phyloP scores from a whole-genome alignment of 2,888 invertebrate species.

The Calliopum simillimum region DNA sequence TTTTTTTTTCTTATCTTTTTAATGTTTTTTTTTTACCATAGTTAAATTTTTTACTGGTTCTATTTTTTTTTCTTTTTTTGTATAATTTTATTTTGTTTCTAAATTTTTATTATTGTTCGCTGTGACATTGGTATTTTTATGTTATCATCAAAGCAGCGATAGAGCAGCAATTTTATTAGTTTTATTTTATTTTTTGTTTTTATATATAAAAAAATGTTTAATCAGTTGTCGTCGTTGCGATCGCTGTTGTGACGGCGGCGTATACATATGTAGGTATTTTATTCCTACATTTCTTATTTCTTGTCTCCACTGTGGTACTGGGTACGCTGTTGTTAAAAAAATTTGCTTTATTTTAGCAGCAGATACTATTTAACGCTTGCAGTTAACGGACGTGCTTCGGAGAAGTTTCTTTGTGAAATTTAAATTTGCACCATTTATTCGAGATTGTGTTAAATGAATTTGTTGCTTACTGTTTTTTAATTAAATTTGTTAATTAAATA shows the following conservation, averaged over 20 bases:
- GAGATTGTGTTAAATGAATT: too few species aligned
- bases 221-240: constrained; percentile 9
- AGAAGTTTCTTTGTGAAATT: not conserved
- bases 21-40: not conserved
- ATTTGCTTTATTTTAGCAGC: constrained; percentile 11
- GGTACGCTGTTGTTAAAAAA: constrained; percentile 9
- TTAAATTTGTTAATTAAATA: too few species aligned
- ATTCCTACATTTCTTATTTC: too few species aligned
- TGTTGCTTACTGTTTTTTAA: too few species aligned
- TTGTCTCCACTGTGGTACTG: not conserved
- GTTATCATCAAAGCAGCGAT: too few species aligned
- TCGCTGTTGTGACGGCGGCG: not conserved
- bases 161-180: not conserved
- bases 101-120: not conserved
- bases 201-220: constrained; percentile 2
- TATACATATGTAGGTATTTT: too few species aligned
- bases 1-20: not conserved
- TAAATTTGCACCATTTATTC: not conserved
- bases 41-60: not conserved
- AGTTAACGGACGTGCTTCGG: constrained; percentile 12
- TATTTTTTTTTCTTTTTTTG: constrained; percentile 12
- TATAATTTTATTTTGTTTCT: constrained; percentile 8
- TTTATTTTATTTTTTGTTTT: not conserved
- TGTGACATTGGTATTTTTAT: too few species aligned
- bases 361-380: constrained; percentile 20